Conservation (phyloP, 2,797 vertebrate species). For the Saxicola maurus region DNA sequence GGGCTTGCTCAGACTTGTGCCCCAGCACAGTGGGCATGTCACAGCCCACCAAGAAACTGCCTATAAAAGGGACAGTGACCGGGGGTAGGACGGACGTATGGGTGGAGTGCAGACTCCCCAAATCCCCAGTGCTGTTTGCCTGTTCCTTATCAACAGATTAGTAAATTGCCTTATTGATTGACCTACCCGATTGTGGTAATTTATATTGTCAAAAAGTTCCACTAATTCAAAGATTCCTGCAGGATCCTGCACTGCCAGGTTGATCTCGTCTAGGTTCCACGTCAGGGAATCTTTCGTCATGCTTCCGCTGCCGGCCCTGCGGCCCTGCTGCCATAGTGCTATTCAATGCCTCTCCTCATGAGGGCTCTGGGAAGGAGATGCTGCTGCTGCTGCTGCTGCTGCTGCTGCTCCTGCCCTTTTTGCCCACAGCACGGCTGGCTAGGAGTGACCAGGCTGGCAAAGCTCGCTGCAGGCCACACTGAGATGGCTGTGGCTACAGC, state of each 20-base stretch:
- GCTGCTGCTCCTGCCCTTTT: neutral
- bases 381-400: neutral
- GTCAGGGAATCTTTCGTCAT: neutral
- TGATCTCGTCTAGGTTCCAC: neutral
- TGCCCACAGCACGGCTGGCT: neutral
- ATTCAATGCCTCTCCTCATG: neutral
- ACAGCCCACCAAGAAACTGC: too few relatives aligned
- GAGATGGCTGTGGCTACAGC: neutral
- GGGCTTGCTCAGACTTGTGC: too few relatives aligned
- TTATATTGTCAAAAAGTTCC: too few relatives aligned
- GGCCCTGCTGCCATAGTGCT: neutral
- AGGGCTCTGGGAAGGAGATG: neutral
- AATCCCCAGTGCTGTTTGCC: too few relatives aligned
- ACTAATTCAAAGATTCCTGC: neutral
- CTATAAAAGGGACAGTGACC: too few relatives aligned
- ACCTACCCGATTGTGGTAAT: too few relatives aligned
- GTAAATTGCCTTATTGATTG: too few relatives aligned
- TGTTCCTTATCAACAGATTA: too few relatives aligned
- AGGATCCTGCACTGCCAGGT: neutral
- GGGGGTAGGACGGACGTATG: too few relatives aligned
- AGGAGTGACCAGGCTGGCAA: neutral
- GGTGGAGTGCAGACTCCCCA: too few relatives aligned
- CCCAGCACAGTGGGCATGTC: too few relatives aligned
- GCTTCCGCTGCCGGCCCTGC: neutral
- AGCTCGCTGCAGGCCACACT: rapidly evolving